Evolutionary conservation across 2,888 invertebrate species (phyloP).

Genomic region (Oithona nana): DNA sequence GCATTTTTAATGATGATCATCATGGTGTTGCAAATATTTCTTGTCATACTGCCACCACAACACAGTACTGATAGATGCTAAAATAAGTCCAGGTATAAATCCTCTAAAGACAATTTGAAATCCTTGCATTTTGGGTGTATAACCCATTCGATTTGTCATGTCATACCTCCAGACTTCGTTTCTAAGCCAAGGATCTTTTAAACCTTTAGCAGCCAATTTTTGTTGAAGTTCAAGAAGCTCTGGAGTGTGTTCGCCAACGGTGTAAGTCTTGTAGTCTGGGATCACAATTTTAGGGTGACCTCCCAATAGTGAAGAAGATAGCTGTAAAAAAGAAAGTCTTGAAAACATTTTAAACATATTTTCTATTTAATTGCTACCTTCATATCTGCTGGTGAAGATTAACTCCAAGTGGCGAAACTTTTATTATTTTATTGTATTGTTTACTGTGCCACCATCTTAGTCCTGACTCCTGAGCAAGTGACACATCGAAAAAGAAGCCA

Average conservation of each 20-base stretch:
- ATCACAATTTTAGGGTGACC: not conserved
- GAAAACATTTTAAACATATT: no score
- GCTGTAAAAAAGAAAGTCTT: no score
- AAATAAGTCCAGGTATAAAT: not conserved
- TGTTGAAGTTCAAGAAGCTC: not conserved
- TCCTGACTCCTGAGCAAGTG: no score
- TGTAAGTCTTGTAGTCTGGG: not conserved
- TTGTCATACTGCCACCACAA: not conserved
- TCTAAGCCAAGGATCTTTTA: slow-evolving; percentile 16
- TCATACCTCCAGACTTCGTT: slow-evolving; percentile 17
- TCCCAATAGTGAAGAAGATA: not conserved
- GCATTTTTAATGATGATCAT: not conserved
- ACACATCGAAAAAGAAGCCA: no score
- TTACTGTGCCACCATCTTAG: no score
- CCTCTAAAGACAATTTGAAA: not conserved
- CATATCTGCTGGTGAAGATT: no score
- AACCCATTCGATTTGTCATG: not conserved
- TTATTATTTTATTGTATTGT: no score
- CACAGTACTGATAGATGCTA: not conserved
- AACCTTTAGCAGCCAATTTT: not conserved
- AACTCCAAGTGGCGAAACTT: no score
- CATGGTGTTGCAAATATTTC: not conserved
- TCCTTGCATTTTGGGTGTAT: not conserved
- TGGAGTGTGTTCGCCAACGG: not conserved
- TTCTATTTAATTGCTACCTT: no score